Conservation (phyloP, 2,113 vertebrate genomes). For the Aspiorhynchus laticeps region DNA sequence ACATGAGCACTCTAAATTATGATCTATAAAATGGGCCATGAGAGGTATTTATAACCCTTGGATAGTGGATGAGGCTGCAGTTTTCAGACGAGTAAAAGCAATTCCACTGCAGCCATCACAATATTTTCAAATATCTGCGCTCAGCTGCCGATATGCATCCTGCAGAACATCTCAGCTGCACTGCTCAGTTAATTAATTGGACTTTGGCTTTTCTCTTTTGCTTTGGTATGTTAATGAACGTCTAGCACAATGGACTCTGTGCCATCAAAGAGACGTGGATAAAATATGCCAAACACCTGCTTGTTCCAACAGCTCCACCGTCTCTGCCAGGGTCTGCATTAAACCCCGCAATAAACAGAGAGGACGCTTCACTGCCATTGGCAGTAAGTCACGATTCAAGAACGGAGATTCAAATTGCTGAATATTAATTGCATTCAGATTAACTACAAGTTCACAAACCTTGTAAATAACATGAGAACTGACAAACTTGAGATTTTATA, state of each 20-base stretch:
- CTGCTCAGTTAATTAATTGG: constrained; percentile 4
- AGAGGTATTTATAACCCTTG: constrained; percentile 28
- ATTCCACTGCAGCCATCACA: not conserved
- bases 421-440: not conserved
- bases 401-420: not conserved
- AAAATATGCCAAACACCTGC: constrained; percentile 55
- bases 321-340: constrained; percentile 48
- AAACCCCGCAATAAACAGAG: constrained; percentile 8
- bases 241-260: constrained; percentile 30
- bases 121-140: constrained; percentile 20
- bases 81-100: constrained; percentile 17
- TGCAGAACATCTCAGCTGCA: not conserved
- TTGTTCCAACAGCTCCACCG: constrained; percentile 21
- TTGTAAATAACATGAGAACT: not conserved
- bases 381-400: not conserved
- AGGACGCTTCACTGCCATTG: not conserved
- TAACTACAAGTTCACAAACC: not conserved
- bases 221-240: constrained; percentile 45
- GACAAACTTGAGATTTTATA: not conserved
- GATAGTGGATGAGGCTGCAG: constrained; percentile 11
- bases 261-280: constrained; percentile 41
- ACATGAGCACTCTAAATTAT: constrained; percentile 2
- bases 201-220: constrained; percentile 34
- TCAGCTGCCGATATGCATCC: not conserved
- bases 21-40: constrained; percentile 26